phyloP scores from a whole-genome alignment of 2,888 invertebrate species.

The Rosalia funebris region DNA sequence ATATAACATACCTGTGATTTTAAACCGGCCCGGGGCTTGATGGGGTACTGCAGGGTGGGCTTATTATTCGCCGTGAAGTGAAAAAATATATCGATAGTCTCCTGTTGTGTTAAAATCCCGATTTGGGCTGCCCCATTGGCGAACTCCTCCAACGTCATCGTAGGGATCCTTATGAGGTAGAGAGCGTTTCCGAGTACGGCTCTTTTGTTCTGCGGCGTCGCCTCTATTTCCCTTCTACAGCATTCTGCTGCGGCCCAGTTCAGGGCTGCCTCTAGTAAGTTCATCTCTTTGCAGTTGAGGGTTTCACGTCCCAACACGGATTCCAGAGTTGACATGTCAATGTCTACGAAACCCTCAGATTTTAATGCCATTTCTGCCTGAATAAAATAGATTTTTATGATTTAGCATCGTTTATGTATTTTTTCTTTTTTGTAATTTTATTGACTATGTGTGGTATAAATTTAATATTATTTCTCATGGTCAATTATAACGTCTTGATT shows the following conservation, averaged over 20 bases:
- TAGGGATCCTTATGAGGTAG: constrained; percentile 90
- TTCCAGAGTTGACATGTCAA: constrained; percentile 92
- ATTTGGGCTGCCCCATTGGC: constrained; percentile 95
- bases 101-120: constrained; percentile 89
- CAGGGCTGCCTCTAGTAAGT: constrained; percentile 88
- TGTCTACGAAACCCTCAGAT: constrained; percentile 95
- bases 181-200: constrained; percentile 81
- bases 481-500: too few species aligned
- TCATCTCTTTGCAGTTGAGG: constrained; percentile 93
- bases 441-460: too few species aligned
- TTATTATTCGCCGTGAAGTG: constrained; percentile 92
- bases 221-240: constrained; percentile 81
- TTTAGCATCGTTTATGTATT: background rate
- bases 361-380: constrained; percentile 96
- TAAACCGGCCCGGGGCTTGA: constrained; percentile 84
- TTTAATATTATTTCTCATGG: too few species aligned
- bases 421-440: too few species aligned
- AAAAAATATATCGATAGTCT: constrained; percentile 94
- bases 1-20: constrained; percentile 89
- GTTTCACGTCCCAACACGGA: constrained; percentile 93
- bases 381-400: constrained; percentile 23
- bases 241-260: constrained; percentile 96
- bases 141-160: constrained; percentile 93
- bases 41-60: constrained; percentile 84
- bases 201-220: constrained; percentile 82